These are phyloP conservation scores for Tetragonisca angustula DNA, from an alignment of 2,888 invertebrate species.

Conservation along the genomic window DNA sequence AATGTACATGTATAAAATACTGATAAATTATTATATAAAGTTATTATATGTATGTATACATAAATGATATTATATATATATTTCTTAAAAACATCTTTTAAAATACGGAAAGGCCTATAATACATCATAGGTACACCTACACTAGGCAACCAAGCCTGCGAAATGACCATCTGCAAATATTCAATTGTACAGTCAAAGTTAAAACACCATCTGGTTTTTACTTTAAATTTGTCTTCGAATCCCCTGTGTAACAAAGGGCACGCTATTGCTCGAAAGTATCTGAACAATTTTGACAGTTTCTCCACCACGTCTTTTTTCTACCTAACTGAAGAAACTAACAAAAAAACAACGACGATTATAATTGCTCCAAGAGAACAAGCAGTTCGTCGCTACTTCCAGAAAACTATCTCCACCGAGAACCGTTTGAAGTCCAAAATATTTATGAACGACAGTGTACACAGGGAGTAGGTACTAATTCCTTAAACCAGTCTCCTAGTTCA, in stretches of 20 bases:
- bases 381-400: background rate
- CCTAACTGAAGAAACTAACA: accelerated
- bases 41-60: background rate
- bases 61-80: background rate
- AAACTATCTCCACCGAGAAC: background rate
- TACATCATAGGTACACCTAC: too few relatives aligned
- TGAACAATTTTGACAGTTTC: too few relatives aligned
- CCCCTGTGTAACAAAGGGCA: too few relatives aligned
- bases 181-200: too few relatives aligned
- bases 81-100: background rate
- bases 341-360: too few relatives aligned
- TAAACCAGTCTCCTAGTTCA: background rate
- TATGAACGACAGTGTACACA: background rate
- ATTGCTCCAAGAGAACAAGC: too few relatives aligned
- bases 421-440: background rate
- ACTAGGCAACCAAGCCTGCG: too few relatives aligned
- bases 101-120: accelerated
- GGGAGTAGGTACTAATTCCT: background rate
- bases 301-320: background rate
- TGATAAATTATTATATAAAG: too few relatives aligned
- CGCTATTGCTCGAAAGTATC: background rate
- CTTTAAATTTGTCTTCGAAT: background rate
- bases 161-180: background rate
- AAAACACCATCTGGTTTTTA: too few relatives aligned
- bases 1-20: too few relatives aligned